Conservation (phyloP, 2,888 invertebrate genomes). For the Cheilosia vernalis region DNA sequence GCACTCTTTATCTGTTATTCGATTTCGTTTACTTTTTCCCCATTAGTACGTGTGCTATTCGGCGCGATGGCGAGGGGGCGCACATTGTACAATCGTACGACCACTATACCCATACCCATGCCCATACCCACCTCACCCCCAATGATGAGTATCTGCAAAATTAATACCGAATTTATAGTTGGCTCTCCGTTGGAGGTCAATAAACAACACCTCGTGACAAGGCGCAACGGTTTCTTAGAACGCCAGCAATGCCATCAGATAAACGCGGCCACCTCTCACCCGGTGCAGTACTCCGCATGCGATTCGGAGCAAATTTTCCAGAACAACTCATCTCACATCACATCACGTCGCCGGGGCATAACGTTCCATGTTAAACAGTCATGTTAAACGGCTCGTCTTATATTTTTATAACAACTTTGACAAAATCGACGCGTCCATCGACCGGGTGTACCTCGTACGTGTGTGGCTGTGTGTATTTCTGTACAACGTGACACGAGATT, state of each 20-base stretch:
- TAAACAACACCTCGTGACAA: constrained; percentile 74
- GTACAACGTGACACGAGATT: constrained; percentile 77
- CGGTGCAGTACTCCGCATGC: constrained; percentile 5
- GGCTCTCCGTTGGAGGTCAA: constrained; percentile 74
- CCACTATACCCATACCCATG: neutral
- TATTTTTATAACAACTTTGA: constrained; percentile 73
- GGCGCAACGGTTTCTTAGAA: constrained; percentile 68
- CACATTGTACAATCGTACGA: neutral
- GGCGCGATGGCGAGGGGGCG: neutral
- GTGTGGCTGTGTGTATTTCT: constrained; percentile 1
- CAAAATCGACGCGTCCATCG: constrained; percentile 44
- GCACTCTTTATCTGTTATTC: constrained; percentile 72
- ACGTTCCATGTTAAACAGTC: constrained; percentile 73
- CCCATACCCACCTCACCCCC: neutral
- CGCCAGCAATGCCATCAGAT: constrained; percentile 70
- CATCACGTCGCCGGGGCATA: constrained; percentile 59
- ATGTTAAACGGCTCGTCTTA: constrained; percentile 74
- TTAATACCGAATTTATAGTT: constrained; percentile 74
- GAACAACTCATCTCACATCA: constrained; percentile 68
- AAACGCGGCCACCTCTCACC: constrained; percentile 52
- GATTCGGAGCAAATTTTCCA: constrained; percentile 64
- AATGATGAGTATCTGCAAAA: constrained; percentile 67
- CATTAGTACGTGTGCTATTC: constrained; percentile 67
- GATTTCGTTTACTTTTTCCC: constrained; percentile 70
- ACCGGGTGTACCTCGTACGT: neutral